Conservation (phyloP, 2,797 vertebrate genomes). For the Diceros bicornis region DNA sequence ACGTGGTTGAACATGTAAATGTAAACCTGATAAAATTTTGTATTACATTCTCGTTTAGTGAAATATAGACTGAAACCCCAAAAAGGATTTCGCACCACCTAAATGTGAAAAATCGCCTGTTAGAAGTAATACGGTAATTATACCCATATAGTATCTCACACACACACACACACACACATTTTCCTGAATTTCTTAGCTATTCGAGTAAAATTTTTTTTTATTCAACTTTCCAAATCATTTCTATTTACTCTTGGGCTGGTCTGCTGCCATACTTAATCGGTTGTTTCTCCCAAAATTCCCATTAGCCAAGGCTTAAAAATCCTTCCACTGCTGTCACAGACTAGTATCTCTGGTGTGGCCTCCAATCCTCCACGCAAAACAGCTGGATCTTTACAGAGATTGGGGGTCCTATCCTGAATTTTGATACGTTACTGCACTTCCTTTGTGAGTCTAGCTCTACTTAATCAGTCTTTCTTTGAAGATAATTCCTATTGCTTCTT, state of each 20-base stretch:
- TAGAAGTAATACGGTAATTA: background rate
- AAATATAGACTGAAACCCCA: background rate
- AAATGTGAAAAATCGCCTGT: conserved; percentile 12
- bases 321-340: background rate
- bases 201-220: background rate
- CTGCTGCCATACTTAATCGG: background rate
- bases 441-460: background rate
- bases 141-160: too few relatives aligned
- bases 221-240: conserved; percentile 38
- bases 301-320: background rate
- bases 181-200: background rate
- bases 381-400: background rate
- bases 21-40: background rate
- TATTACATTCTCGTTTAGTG: background rate
- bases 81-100: background rate
- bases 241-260: background rate
- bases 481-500: background rate
- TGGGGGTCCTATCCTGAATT: background rate
- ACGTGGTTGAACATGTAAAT: background rate
- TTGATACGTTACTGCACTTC: background rate
- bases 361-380: background rate
- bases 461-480: background rate
- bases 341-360: background rate
- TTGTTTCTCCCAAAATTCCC: background rate
- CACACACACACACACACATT: background rate